Percentiles rank a stretch among this genome's conserved stretches.
These are phyloP conservation scores for Hydrozoanthus gracilis DNA, from an alignment of 92 coral and sea anemone genomes.

Conservation along the genomic window DNA sequence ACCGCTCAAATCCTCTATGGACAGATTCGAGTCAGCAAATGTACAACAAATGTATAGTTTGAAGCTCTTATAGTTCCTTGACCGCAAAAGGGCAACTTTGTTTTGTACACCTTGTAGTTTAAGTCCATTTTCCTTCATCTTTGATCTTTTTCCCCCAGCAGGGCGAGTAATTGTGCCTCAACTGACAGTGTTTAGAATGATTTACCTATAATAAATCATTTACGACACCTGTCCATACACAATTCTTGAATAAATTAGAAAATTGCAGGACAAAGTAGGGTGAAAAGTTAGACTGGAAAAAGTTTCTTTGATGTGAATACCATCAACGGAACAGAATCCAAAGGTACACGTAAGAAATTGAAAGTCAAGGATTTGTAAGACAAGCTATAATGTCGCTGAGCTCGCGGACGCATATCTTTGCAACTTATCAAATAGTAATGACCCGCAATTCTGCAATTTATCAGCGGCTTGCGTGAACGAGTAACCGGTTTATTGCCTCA, in stretches of 20 bases:
- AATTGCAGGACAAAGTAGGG: conserved; percentile 1
- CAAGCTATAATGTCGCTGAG: conserved; percentile 59
- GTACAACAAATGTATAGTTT: conserved; percentile 32
- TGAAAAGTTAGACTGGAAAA: conserved; percentile 9
- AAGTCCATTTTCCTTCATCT: conserved; percentile 69
- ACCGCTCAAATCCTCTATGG: conserved; percentile 50
- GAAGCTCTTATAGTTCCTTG: conserved; percentile 26
- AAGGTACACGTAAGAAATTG: not conserved
- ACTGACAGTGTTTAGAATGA: conserved; percentile 86
- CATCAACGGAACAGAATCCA: not conserved
- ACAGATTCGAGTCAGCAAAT: conserved; percentile 57
- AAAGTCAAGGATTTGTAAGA: conserved; percentile 43
- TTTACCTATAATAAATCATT: conserved; percentile 91
- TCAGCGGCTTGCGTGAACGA: conserved; percentile 45
- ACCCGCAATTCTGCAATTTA: conserved; percentile 68
- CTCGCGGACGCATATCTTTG: conserved; percentile 76
- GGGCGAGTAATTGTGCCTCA: conserved; percentile 84
- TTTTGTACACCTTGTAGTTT: conserved; percentile 60
- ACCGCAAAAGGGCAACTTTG: conserved; percentile 59
- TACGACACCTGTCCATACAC: conserved; percentile 79
- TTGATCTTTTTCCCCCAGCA: conserved; percentile 86
- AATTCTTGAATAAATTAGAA: conserved; percentile 83
- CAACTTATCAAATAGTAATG: conserved; percentile 89
- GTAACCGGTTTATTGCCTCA: conserved; percentile 44
- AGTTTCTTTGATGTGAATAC: not conserved